phyloP scores from a whole-genome alignment of 2,797 vertebrate genomes.

The Chloroceryle inda region DNA sequence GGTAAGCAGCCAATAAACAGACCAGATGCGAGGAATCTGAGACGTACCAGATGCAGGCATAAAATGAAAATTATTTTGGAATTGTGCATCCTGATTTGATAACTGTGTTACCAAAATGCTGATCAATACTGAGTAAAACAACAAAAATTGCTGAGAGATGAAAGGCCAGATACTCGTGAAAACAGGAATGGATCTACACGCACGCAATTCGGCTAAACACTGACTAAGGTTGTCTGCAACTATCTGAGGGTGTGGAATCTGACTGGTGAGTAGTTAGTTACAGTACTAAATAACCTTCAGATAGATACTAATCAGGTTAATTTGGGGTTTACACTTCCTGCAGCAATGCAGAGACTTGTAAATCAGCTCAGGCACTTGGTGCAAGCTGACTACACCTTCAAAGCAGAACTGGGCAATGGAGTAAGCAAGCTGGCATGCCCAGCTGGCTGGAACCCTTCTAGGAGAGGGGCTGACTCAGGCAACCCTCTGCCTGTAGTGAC shows the following conservation, averaged over 20 bases:
- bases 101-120: neutral
- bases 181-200: neutral
- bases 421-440: accelerated
- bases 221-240: neutral
- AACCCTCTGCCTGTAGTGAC: neutral
- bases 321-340: neutral
- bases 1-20: neutral
- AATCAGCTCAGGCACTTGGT: neutral
- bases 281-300: neutral
- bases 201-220: neutral
- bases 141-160: neutral
- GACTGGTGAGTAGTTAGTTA: neutral
- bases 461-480: neutral
- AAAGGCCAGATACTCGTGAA: neutral
- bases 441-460: neutral
- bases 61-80: neutral
- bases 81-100: neutral
- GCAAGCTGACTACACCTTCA: neutral
- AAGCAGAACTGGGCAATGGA: neutral
- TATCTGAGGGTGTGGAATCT: neutral
- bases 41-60: neutral
- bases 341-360: neutral
- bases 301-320: neutral
- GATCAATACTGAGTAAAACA: neutral
- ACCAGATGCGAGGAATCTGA: neutral